A percentile compares a stretch with the other conserved stretches of the same genome.
These are phyloP conservation scores for Lagopus muta DNA, from an alignment of 2,113 vertebrate genomes.

Conservation along the genomic window DNA sequence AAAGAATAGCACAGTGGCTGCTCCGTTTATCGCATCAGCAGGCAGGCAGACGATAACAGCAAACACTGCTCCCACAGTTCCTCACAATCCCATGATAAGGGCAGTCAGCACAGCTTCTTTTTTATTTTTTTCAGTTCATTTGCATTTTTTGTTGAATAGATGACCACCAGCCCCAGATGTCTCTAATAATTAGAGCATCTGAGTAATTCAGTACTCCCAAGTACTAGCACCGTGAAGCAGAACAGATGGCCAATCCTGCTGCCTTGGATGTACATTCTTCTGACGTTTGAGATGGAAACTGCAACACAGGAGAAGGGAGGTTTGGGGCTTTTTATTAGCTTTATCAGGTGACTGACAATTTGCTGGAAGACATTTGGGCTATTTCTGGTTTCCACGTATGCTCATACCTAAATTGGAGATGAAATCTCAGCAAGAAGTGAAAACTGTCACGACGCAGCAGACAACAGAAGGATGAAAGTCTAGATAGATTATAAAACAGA, in stretches of 20 bases:
- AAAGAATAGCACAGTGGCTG: not conserved
- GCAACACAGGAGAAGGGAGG: not conserved
- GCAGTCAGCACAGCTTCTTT: not conserved
- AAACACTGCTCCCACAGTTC: not conserved
- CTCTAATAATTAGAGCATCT: not conserved
- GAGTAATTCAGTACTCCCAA: not conserved
- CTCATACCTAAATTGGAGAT: not conserved
- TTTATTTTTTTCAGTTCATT: not conserved
- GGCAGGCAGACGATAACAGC: not conserved
- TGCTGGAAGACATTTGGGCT: slow-evolving; percentile 23
- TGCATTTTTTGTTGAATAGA: not conserved
- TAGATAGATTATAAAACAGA: not conserved
- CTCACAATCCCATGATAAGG: not conserved
- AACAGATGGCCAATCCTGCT: slow-evolving; percentile 47
- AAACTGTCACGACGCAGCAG: not conserved
- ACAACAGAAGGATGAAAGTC: not conserved
- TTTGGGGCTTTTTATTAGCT: slow-evolving; percentile 14
- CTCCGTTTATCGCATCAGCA: not conserved
- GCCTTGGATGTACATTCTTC: not conserved
- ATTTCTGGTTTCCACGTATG: not conserved
- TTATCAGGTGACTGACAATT: not conserved
- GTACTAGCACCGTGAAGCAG: not conserved
- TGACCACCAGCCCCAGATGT: slow-evolving; percentile 10
- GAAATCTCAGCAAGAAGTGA: not conserved
- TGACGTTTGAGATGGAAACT: not conserved